Evolutionary conservation across 2,888 invertebrate species (phyloP), one percentile per base, ranked within the genome.

Genomic region (Chalcis sispes): DNA sequence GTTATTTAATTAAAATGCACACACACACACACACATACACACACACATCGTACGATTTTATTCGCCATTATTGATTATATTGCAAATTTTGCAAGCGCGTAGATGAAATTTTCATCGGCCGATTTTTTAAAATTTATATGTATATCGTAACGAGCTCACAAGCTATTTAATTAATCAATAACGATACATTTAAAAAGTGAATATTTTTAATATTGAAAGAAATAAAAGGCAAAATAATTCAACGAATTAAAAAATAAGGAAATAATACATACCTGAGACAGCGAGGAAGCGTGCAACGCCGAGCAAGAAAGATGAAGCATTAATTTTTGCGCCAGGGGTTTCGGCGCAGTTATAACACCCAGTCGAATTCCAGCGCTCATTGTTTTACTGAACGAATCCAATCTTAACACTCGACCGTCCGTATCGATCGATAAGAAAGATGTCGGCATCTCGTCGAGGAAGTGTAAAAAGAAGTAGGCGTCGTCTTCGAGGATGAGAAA

Each of bases 401-500:
- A 90, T 32, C 95, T 90, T 23, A 95, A 83, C 2, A 95, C 95
- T 8, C 95, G 91, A 0, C 95, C 94, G 82, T 94, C 93, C 0
- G 90, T 91, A 86, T 95, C 95, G 86, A 95, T 80, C 0, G 94
- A 94, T 0, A 95, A 88, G 83, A 95, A 94, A 0, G 94, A 93
- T 0, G 91, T 90, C 0, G 92, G 90, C 48, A 89, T 89, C 40
- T 90, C 84, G 89, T 92, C 90, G 80, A 91, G 85, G 86, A 94
- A 96, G 85, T 94, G 93, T 78, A 96, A 87, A 83, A 94, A 95
- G 88, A 92, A 94, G 82, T 96, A 96, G 0, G 96, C 93, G 84
- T 95, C 95, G 81, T 96, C 95, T 85, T 96, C 96, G 2, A 95
- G 77, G 64, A 96, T 95, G 7, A 96, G 81, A 27, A 96, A 91